phyloP scores from a whole-genome alignment of 1,140 invertebrate species.

The Episyrphus balteatus region DNA sequence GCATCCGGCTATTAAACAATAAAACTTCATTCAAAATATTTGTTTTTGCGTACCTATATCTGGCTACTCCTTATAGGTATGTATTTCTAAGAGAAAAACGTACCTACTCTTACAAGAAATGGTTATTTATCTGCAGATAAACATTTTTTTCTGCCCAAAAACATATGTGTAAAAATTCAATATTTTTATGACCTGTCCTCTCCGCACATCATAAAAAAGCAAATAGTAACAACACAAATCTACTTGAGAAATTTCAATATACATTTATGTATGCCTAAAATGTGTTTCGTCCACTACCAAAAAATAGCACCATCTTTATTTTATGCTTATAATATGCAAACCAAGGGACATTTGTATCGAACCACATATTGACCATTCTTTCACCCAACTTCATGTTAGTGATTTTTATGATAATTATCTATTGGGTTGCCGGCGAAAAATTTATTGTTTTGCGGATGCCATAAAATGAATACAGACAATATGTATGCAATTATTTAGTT shows the following conservation, averaged over 20 bases:
- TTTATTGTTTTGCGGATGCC: not conserved
- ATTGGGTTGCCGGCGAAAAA: not conserved
- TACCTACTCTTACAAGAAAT: too few relatives aligned
- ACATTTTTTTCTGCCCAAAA: not conserved
- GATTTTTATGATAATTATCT: not conserved
- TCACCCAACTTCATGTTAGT: not conserved
- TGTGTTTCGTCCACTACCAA: not conserved
- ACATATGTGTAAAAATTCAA: not conserved
- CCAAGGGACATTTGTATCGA: not conserved
- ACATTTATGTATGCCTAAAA: not conserved
- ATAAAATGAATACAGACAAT: not conserved
- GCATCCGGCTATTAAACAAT: too few relatives aligned
- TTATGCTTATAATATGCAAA: not conserved
- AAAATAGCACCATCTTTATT: not conserved
- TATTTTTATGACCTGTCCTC: not conserved
- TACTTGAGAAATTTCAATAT: too few relatives aligned
- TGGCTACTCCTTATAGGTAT: too few relatives aligned
- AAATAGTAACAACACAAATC: too few relatives aligned
- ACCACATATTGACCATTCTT: not conserved
- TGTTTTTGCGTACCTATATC: too few relatives aligned
- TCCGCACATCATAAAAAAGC: not conserved
- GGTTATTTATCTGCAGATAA: not conserved
- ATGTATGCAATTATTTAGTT: not conserved
- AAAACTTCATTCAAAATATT: too few relatives aligned
- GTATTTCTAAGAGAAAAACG: too few relatives aligned